These are phyloP conservation scores for Pygocentrus nattereri DNA, from an alignment of 2,797 vertebrate species.

Conservation along the genomic window DNA sequence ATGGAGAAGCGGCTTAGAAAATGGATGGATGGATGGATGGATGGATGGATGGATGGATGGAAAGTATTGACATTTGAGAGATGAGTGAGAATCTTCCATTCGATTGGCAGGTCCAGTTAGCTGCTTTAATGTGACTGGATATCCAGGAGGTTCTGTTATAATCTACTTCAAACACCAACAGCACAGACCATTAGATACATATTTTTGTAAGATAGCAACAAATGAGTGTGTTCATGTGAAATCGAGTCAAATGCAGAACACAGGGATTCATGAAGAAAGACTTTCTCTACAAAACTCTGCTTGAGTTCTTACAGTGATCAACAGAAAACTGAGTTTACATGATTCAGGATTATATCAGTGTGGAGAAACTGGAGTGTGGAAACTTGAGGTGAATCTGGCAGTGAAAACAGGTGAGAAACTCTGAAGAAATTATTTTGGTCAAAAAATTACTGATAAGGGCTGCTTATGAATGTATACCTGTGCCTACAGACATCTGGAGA, in stretches of 20 bases:
- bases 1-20: too few relatives aligned
- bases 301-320: not conserved
- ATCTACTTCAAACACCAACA: not conserved
- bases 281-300: not conserved
- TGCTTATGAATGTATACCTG: too few relatives aligned
- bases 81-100: not conserved
- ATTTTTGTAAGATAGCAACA: not conserved
- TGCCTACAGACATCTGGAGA: too few relatives aligned
- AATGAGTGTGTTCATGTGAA: not conserved
- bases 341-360: too few relatives aligned
- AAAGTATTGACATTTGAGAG: too few relatives aligned
- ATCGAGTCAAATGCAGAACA: too few relatives aligned
- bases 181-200: not conserved
- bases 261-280: not conserved
- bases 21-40: too few relatives aligned
- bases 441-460: too few relatives aligned
- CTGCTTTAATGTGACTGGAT: slow-evolving; percentile 26
- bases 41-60: too few relatives aligned
- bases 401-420: slow-evolving; percentile 12
- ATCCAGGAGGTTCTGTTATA: not conserved
- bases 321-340: slow-evolving; percentile 4
- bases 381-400: not conserved
- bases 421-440: too few relatives aligned
- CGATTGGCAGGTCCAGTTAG: slow-evolving; percentile 21
- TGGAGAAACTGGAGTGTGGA: too few relatives aligned